Conservation (phyloP, 1,140 invertebrate genomes). For the Aphidius gifuensis region DNA sequence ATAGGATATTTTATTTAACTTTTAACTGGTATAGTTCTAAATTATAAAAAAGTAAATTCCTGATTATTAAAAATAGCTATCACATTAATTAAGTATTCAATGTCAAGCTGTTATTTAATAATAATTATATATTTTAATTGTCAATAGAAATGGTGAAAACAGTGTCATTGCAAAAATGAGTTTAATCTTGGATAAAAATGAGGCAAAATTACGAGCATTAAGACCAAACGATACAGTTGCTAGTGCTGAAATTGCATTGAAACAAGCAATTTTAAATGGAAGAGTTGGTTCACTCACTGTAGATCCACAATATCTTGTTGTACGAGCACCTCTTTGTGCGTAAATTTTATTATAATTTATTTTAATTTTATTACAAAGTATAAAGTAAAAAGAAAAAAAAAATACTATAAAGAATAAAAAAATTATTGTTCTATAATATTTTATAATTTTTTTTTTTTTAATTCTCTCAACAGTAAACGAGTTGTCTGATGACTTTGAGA, state of each 20-base stretch:
- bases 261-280: constrained; percentile 68
- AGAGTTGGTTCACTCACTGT: constrained; percentile 73
- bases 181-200: constrained; percentile 65
- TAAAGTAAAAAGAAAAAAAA: constrained; percentile 8
- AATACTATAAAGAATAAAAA: background rate
- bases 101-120: background rate
- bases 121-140: constrained; percentile 14
- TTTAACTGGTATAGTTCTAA: background rate
- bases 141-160: constrained; percentile 53
- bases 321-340: constrained; percentile 60
- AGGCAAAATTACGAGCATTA: constrained; percentile 59
- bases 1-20: background rate
- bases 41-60: background rate
- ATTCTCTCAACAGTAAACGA: constrained; percentile 38
- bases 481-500: constrained; percentile 37
- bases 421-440: constrained; percentile 1
- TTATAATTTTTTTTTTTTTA: constrained; percentile 7
- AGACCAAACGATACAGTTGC: constrained; percentile 51
- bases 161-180: constrained; percentile 66
- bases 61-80: too few relatives aligned
- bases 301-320: constrained; percentile 72
- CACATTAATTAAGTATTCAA: too few relatives aligned
- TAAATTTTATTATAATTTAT: constrained; percentile 6
- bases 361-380: background rate
- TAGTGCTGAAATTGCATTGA: constrained; percentile 57